Percentiles rank a stretch among this genome's conserved stretches.
Conservation (phyloP, 2,113 vertebrate genomes). For the Aptenodytes forsteri region DNA sequence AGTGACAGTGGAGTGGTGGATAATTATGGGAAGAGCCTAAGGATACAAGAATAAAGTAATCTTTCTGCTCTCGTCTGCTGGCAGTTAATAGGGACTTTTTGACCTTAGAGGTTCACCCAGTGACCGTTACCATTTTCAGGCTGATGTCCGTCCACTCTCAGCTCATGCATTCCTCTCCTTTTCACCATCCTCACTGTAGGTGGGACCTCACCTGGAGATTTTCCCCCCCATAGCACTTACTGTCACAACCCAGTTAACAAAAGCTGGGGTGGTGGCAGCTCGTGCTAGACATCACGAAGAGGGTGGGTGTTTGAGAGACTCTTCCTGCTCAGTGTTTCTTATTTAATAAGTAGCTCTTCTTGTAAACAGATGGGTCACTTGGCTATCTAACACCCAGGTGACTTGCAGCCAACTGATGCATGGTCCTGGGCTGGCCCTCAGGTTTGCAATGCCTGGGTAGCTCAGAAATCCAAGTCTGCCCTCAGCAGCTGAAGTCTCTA, state of each 20-base stretch:
- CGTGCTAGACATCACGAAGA: rapidly evolving
- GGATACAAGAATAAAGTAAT: background rate
- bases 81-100: background rate
- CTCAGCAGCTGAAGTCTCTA: background rate
- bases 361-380: background rate
- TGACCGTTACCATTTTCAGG: background rate
- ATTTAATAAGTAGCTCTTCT: background rate
- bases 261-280: background rate
- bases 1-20: background rate
- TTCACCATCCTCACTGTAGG: background rate
- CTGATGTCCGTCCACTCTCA: rapidly evolving
- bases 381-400: background rate
- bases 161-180: background rate
- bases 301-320: background rate
- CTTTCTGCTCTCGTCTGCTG: background rate
- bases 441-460: background rate
- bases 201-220: background rate
- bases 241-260: background rate
- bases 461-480: background rate
- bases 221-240: background rate
- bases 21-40: background rate
- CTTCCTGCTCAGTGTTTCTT: background rate
- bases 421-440: background rate
- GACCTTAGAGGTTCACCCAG: background rate
- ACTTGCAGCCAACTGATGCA: background rate